Conservation (phyloP, 1,140 invertebrate species). For the Drosophila varians region DNA sequence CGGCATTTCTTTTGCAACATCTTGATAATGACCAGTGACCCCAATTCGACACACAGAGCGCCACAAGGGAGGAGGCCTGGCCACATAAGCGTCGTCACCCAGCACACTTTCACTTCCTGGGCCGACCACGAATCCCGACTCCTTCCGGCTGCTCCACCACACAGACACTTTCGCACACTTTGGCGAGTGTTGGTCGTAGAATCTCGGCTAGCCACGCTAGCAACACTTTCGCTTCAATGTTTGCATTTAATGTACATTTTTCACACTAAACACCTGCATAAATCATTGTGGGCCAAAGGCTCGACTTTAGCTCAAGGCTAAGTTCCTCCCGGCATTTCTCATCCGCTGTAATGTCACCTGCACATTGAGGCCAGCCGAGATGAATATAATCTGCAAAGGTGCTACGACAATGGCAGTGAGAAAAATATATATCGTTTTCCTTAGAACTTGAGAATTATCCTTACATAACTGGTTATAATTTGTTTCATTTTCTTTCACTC, state of each 20-base stretch:
- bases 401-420: constrained; percentile 3
- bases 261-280: constrained; percentile 81
- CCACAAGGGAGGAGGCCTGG: constrained; percentile 9
- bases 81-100: not conserved
- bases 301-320: constrained; percentile 76
- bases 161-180: too few species aligned
- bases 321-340: constrained; percentile 17
- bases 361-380: constrained; percentile 46
- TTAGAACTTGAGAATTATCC: too few species aligned
- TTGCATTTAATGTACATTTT: constrained; percentile 77
- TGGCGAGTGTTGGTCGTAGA: constrained; percentile 22
- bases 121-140: constrained; percentile 13
- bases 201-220: constrained; percentile 31
- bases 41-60: constrained; percentile 49
- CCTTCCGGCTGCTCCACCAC: constrained; percentile 1
- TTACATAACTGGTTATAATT: too few species aligned
- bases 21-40: constrained; percentile 81
- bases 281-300: constrained; percentile 60
- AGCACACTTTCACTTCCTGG: constrained; percentile 74
- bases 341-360: constrained; percentile 61
- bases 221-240: constrained; percentile 68
- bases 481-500: not conserved
- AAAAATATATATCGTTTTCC: not conserved
- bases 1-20: constrained; percentile 74
- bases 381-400: constrained; percentile 14